These are phyloP conservation scores for Nasonovia ribisnigri DNA, from an alignment of 2,888 invertebrate species.

Conservation along the genomic window DNA sequence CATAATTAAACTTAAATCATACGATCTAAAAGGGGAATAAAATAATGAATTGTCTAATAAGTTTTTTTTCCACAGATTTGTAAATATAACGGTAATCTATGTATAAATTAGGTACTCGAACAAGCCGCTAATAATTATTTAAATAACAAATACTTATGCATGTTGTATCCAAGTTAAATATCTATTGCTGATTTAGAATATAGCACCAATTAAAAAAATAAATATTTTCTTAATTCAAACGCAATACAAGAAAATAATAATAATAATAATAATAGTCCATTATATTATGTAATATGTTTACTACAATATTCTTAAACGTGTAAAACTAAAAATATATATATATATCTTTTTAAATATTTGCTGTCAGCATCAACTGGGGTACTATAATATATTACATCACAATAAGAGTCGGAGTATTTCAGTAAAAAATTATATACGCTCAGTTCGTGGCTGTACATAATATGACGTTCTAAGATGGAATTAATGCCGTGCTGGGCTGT, in stretches of 20 bases:
- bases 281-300: neutral
- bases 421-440: too few species aligned
- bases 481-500: neutral
- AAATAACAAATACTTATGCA: constrained; percentile 29
- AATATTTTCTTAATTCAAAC: constrained; percentile 19
- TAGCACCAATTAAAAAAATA: constrained; percentile 50
- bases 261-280: constrained; percentile 9
- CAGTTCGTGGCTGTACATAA: neutral
- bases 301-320: constrained; percentile 11
- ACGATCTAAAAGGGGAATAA: neutral
- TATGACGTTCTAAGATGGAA: neutral
- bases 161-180: neutral
- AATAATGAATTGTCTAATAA: constrained; percentile 46
- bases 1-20: neutral
- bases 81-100: constrained; percentile 36
- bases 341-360: neutral
- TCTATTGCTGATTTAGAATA: constrained; percentile 1
- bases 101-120: constrained; percentile 1
- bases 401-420: neutral
- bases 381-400: neutral
- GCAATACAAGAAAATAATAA: neutral
- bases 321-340: neutral
- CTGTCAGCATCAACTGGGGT: neutral
- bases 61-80: constrained; percentile 13
- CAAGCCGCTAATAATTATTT: constrained; percentile 22